A percentile compares a stretch with the other conserved stretches of the same genome.
phyloP scores from a whole-genome alignment of 2,113 vertebrate genomes.

The Sinocyclocheilus rhinocerous region DNA sequence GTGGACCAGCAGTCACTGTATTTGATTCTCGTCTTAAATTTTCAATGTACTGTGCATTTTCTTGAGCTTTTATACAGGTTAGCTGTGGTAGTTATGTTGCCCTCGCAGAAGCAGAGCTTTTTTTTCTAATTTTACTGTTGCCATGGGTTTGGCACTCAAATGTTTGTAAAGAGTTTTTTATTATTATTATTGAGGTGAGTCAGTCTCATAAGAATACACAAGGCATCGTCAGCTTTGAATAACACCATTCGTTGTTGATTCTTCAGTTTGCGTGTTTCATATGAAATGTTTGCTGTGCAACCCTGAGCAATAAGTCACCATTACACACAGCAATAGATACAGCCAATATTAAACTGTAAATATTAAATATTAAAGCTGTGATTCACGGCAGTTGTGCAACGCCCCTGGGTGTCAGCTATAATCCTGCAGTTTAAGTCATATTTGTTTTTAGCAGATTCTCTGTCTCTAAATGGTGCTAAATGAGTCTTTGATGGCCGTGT shows the following conservation, averaged over 20 bases:
- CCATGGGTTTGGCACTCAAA: background rate
- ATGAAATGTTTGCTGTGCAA: constrained; percentile 37
- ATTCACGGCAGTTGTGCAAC: background rate
- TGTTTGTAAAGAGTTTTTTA: background rate
- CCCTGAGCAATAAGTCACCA: constrained; percentile 26
- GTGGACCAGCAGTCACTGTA: background rate
- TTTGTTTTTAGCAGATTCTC: constrained; percentile 46
- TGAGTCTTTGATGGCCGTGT: constrained; percentile 51
- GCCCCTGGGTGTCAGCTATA: background rate
- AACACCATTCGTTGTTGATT: constrained; percentile 7
- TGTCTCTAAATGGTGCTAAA: constrained; percentile 51
- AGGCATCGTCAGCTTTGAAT: constrained; percentile 4
- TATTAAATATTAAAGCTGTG: constrained; percentile 42
- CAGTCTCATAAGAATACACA: constrained; percentile 10
- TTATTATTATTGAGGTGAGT: background rate
- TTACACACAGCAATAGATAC: constrained; percentile 28
- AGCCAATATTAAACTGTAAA: constrained; percentile 43
- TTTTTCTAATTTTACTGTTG: background rate
- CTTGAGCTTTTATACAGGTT: background rate
- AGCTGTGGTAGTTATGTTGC: background rate
- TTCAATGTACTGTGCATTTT: background rate
- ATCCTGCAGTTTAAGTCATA: constrained; percentile 39
- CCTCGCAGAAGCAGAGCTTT: background rate
- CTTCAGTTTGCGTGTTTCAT: constrained; percentile 26
- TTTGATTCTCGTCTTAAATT: background rate